Evolutionary conservation across 2,113 vertebrate genomes (phyloP).

Genomic region (Gorsachius goisagi): DNA sequence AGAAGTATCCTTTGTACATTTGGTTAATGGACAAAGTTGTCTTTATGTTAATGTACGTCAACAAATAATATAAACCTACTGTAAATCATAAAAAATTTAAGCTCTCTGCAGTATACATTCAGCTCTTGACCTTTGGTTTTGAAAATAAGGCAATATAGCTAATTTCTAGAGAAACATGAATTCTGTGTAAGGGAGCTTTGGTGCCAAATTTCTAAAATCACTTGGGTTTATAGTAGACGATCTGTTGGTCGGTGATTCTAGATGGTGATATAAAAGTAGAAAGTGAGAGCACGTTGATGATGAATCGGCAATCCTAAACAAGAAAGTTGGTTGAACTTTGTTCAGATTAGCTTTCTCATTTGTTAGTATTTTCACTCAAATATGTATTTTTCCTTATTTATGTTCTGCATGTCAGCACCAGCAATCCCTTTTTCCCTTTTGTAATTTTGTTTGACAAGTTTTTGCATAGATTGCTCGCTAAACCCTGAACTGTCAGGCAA

Average conservation of each 20-base stretch:
- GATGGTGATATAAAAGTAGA: neutral
- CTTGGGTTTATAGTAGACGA: neutral
- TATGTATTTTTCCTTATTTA: neutral
- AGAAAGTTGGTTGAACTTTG: neutral
- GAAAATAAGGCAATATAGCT: neutral
- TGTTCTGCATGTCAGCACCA: neutral
- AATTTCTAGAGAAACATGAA: neutral
- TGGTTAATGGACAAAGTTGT: neutral
- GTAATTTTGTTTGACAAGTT: neutral
- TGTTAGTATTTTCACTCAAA: neutral
- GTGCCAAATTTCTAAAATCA: neutral
- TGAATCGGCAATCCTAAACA: neutral
- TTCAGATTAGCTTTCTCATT: neutral
- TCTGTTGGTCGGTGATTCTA: neutral
- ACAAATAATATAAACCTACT: neutral
- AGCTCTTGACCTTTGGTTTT: neutral
- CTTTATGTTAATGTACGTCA: neutral
- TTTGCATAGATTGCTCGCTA: fast-evolving
- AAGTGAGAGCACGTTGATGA: neutral
- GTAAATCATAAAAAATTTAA: neutral
- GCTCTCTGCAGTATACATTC: neutral
- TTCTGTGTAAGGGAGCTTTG: neutral
- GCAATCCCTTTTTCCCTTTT: neutral
- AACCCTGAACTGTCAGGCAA: neutral
- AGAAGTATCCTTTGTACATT: neutral